These are phyloP conservation scores for Carposina sasakii DNA, from an alignment of 1,140 invertebrate species.

Conservation along the genomic window DNA sequence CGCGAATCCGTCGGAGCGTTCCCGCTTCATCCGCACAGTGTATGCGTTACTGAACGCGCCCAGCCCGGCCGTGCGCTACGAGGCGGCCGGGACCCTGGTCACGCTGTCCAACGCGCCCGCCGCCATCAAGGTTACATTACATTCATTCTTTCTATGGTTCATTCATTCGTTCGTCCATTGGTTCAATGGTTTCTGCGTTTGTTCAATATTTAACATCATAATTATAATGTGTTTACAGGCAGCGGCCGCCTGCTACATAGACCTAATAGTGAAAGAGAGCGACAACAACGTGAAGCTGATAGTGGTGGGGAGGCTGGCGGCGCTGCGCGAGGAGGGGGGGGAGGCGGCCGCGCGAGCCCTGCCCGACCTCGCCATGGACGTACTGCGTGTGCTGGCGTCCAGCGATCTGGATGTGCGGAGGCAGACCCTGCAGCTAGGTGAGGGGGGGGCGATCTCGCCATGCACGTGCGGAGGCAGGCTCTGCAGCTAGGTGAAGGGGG, in stretches of 20 bases:
- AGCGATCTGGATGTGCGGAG: constrained; percentile 95
- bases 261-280: constrained; percentile 98
- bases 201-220: no score
- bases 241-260: constrained; percentile 98
- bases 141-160: no score
- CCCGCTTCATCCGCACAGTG: constrained; percentile 98
- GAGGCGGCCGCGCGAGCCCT: constrained; percentile 94
- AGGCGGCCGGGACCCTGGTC: constrained; percentile 99
- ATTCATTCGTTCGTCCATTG: no score
- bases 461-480: constrained; percentile 93
- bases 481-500: constrained; percentile 77
- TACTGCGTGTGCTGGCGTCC: constrained; percentile 92
- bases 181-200: no score
- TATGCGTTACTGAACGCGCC: constrained; percentile 97
- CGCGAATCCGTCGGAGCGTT: constrained; percentile 96
- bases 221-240: constrained; percentile 80
- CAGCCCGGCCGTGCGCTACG: constrained; percentile 97
- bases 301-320: constrained; percentile 94
- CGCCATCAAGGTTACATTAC: constrained; percentile 93
- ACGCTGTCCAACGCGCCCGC: constrained; percentile 97
- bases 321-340: constrained; percentile 88
- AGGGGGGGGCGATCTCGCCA: constrained; percentile 72
- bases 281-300: constrained; percentile 99
- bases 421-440: constrained; percentile 87
- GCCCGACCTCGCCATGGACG: constrained; percentile 99